Evolutionary conservation across 2,113 vertebrate genomes (phyloP).

Genomic region (Morphnarchus princeps): DNA sequence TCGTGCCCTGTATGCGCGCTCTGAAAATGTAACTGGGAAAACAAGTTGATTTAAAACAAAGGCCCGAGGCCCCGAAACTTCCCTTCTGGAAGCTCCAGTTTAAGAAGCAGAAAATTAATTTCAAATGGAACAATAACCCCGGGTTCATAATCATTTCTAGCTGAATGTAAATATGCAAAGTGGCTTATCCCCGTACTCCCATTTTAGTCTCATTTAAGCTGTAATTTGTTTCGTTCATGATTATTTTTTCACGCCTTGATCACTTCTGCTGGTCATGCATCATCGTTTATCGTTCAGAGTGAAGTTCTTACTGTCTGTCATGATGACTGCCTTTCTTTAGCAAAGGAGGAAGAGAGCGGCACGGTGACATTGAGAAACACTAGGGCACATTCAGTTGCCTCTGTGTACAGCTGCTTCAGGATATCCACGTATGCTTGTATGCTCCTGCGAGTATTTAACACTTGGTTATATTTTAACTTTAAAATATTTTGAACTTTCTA

Average conservation of each 20-base stretch:
- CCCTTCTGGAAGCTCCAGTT: background rate
- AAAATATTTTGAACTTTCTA: background rate
- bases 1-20: background rate
- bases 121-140: background rate
- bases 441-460: background rate
- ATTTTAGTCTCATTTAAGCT: background rate
- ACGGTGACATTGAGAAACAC: background rate
- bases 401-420: background rate
- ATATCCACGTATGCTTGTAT: background rate
- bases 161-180: background rate
- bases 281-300: background rate
- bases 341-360: background rate
- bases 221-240: background rate
- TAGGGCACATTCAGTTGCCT: background rate
- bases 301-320: background rate
- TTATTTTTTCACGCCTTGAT: background rate
- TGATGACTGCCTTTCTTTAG: background rate
- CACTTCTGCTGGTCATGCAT: background rate
- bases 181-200: background rate
- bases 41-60: background rate
- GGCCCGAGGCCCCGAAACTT: accelerated
- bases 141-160: background rate
- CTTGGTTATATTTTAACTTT: background rate
- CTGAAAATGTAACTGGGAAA: background rate
- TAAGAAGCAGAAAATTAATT: background rate